Evolutionary conservation across 2,888 invertebrate genomes (phyloP).

Genomic region (Drosophila melanosoma): DNA sequence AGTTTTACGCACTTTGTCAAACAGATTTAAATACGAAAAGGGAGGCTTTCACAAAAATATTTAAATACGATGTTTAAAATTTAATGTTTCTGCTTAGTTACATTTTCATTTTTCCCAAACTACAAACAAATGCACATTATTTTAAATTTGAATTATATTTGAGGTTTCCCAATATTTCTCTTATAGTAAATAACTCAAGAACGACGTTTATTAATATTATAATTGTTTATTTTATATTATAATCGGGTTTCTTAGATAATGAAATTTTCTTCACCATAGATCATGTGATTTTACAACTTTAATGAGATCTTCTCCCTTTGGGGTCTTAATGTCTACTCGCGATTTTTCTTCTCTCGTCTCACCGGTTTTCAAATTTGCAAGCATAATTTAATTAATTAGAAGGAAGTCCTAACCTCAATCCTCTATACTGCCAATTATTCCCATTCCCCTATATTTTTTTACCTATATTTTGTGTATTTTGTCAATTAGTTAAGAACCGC

Average conservation of each 20-base stretch:
- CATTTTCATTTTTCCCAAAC: not conserved
- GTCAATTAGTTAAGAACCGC: conserved; percentile 52
- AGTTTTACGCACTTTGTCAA: conserved; percentile 13
- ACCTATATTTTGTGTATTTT: conserved; percentile 23
- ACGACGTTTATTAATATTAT: not conserved
- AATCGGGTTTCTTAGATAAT: not conserved
- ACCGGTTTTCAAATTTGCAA: conserved; percentile 22
- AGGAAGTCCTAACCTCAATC: conserved; percentile 15
- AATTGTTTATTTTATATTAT: not conserved
- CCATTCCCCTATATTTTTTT: not conserved
- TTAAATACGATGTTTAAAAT: not conserved
- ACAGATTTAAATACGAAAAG: not conserved
- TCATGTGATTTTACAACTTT: not conserved
- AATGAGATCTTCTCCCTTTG: not conserved
- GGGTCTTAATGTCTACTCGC: not conserved
- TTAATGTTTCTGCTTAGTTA: not conserved
- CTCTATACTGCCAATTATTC: not conserved
- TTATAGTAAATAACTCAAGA: not conserved
- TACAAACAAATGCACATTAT: not conserved
- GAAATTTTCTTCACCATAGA: not conserved
- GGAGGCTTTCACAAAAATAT: not conserved
- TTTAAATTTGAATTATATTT: not conserved
- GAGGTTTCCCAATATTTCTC: not conserved
- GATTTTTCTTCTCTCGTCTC: not conserved
- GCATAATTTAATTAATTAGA: conserved; percentile 64